These are phyloP conservation scores for Girardia tigrina DNA, from an alignment of 2,888 invertebrate species.

Conservation along the genomic window DNA sequence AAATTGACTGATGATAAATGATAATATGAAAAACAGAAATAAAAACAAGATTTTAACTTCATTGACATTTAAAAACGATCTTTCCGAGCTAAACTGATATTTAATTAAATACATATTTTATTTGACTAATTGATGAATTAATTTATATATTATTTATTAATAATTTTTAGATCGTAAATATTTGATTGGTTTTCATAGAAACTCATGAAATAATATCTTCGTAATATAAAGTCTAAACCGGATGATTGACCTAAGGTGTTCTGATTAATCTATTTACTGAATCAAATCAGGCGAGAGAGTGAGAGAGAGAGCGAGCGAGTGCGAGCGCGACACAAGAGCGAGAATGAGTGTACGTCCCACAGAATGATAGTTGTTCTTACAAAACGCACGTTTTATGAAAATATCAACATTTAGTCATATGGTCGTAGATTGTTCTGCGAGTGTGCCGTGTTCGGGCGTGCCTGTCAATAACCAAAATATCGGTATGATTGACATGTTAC, in stretches of 20 bases:
- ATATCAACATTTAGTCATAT: constrained; percentile 23
- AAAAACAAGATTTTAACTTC: neutral
- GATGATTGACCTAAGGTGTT: too few species aligned
- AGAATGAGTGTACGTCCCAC: neutral
- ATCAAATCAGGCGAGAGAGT: too few species aligned
- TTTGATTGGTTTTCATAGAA: too few species aligned
- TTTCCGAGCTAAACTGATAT: neutral
- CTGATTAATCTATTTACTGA: too few species aligned
- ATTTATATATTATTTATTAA: too few species aligned
- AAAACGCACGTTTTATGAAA: constrained; percentile 4
- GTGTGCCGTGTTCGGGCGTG: neutral
- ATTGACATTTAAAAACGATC: constrained; percentile 4
- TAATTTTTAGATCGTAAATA: too few species aligned
- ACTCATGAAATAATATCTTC: too few species aligned
- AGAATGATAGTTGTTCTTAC: neutral
- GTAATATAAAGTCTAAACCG: too few species aligned
- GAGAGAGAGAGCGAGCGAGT: too few species aligned
- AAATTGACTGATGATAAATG: too few species aligned
- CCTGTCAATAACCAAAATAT: neutral
- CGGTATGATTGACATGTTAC: constrained; percentile 1
- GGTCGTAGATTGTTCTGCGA: neutral
- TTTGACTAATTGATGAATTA: neutral
- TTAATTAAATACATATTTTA: neutral
- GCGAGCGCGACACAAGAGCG: too few species aligned
- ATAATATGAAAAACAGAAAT: too few species aligned